Conservation (phyloP, 2,797 vertebrate species). For the Eleutherodactylus coqui region DNA sequence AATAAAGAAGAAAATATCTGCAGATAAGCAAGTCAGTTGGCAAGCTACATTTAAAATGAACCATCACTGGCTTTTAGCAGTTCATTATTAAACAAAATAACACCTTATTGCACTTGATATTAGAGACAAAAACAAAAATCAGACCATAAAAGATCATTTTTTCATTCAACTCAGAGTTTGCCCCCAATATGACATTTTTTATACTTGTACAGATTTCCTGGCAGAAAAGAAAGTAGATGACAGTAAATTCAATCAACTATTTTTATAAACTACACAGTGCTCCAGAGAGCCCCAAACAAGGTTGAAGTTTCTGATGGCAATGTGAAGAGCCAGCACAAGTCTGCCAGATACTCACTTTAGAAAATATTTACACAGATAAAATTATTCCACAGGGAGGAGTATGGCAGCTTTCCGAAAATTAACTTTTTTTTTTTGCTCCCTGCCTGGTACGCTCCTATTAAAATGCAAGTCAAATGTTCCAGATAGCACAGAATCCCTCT, state of each 20-base stretch:
- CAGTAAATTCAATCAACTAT: slow-evolving; percentile 59
- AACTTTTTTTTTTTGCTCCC: slow-evolving; percentile 8
- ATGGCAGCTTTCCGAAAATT: slow-evolving; percentile 45
- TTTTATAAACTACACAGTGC: slow-evolving; percentile 54
- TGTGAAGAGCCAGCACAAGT: slow-evolving; percentile 17
- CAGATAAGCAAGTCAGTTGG: background rate
- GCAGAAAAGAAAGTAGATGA: slow-evolving; percentile 56
- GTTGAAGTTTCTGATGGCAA: slow-evolving; percentile 54
- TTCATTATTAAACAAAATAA: slow-evolving; percentile 11
- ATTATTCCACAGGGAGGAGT: slow-evolving; percentile 49
- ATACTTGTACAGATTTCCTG: slow-evolving; percentile 53
- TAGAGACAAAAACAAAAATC: background rate
- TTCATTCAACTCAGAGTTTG: background rate
- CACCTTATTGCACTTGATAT: slow-evolving; percentile 41
- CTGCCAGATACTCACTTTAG: slow-evolving; percentile 54
- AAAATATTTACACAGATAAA: slow-evolving; percentile 55
- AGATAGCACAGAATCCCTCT: background rate
- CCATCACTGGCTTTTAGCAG: background rate
- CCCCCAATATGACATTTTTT: slow-evolving; percentile 47
- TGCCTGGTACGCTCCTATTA: slow-evolving; percentile 18
- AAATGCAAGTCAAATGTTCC: background rate
- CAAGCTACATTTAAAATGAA: background rate
- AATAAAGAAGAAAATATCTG: background rate
- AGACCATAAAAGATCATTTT: background rate
- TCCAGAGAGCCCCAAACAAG: slow-evolving; percentile 52